A percentile compares a stretch with the other conserved stretches of the same genome.
phyloP scores from a whole-genome alignment of 53 echinoderm and acorn worm genomes.

The Mesocentrotus franciscanus region DNA sequence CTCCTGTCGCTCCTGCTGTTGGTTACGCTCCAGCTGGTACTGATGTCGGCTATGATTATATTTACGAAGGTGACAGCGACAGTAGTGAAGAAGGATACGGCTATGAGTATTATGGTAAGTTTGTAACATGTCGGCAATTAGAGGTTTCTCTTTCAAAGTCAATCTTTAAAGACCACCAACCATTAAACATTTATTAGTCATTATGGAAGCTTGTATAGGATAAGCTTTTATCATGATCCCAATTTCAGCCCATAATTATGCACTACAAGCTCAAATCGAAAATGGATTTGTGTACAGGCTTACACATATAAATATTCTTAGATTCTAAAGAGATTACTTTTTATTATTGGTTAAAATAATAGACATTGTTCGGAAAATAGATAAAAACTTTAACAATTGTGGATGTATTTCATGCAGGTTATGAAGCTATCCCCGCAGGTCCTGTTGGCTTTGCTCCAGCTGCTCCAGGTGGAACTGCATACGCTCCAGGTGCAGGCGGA shows the following conservation, averaged over 20 bases:
- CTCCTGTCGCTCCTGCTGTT: background rate
- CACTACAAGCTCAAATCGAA: background rate
- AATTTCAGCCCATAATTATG: background rate
- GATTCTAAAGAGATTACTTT: no score
- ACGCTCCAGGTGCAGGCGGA: background rate
- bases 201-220: background rate
- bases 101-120: conserved; percentile 32
- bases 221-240: background rate
- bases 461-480: background rate
- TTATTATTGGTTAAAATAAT: no score
- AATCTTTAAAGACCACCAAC: background rate
- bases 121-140: background rate
- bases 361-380: background rate
- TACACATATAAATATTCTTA: background rate
- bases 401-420: background rate
- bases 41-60: background rate
- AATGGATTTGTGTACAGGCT: background rate
- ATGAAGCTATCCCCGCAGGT: conserved; percentile 10
- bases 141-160: background rate
- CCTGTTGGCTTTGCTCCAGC: background rate
- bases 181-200: background rate
- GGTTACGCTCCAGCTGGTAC: conserved; percentile 19
- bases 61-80: conserved; percentile 3
- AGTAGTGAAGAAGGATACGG: conserved; percentile 44
- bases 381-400: background rate